Percentiles rank a stretch among this genome's conserved stretches.
Conservation (phyloP, 2,113 vertebrate genomes). For the Morone chrysops region DNA sequence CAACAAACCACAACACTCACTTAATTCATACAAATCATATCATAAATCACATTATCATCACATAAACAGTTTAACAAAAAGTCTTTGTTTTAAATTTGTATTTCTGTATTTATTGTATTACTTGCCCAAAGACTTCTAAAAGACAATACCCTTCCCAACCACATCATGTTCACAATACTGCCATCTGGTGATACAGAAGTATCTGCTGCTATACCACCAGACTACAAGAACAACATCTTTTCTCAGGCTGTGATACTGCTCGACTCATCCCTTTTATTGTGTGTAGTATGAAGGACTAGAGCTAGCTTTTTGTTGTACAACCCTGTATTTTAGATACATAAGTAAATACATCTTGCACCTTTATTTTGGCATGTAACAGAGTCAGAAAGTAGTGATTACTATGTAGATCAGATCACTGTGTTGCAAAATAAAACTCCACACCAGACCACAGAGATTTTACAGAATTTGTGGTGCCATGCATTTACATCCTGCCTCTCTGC, state of each 20-base stretch:
- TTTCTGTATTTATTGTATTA: neutral
- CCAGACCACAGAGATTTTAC: neutral
- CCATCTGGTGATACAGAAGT: too few relatives aligned
- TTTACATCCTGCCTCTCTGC: neutral
- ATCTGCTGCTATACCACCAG: too few relatives aligned
- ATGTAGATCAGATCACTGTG: too few relatives aligned
- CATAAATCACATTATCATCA: neutral
- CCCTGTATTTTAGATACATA: too few relatives aligned
- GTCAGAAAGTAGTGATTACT: neutral
- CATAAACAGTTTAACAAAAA: neutral
- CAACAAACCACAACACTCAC: slow-evolving; percentile 38
- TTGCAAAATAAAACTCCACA: neutral
- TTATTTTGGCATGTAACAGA: neutral
- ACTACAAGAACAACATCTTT: too few relatives aligned
- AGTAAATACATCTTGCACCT: too few relatives aligned
- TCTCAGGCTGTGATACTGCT: too few relatives aligned
- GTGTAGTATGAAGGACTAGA: too few relatives aligned
- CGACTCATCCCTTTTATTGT: too few relatives aligned
- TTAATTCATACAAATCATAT: slow-evolving; percentile 14
- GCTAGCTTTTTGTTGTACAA: too few relatives aligned
- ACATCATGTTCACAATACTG: too few relatives aligned
- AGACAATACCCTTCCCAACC: too few relatives aligned
- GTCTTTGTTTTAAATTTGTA: neutral
- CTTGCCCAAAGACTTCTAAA: neutral
- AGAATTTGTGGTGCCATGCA: neutral